Percentiles rank a stretch among this genome's conserved stretches.
These are phyloP conservation scores for Casuarius casuarius DNA, from an alignment of 2,113 vertebrate genomes.

Conservation along the genomic window DNA sequence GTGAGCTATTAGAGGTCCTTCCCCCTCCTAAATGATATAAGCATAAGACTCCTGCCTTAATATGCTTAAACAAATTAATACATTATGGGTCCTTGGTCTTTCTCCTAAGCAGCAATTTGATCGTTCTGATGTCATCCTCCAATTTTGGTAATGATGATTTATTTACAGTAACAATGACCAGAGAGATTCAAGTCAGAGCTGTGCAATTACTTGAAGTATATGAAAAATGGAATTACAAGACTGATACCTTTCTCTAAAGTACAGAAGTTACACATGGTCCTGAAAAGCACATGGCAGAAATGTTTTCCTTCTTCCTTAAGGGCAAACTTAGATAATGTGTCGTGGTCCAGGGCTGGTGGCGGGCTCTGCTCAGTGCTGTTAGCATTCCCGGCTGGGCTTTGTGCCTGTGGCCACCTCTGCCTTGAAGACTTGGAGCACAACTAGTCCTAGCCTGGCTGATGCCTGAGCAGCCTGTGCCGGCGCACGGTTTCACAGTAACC, in stretches of 20 bases:
- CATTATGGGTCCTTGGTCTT: fast-evolving
- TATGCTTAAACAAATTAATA: not conserved
- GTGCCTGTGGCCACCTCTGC: not conserved
- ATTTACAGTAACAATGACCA: fast-evolving
- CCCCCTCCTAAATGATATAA: not conserved
- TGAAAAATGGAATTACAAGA: not conserved
- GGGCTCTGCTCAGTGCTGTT: not conserved
- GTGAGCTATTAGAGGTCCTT: not conserved
- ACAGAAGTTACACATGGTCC: fast-evolving
- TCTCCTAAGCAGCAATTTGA: not conserved
- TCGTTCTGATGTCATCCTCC: not conserved
- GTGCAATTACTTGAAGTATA: not conserved
- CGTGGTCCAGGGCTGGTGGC: not conserved
- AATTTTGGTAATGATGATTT: not conserved
- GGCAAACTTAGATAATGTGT: not conserved
- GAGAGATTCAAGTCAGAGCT: not conserved
- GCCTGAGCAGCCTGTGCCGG: fast-evolving
- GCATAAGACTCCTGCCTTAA: not conserved
- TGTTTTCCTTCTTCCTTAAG: not conserved
- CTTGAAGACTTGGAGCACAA: not conserved
- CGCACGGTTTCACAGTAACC: not conserved
- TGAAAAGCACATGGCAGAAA: not conserved
- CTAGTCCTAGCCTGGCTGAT: not conserved
- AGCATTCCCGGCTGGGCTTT: not conserved
- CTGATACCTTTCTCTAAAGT: not conserved